phyloP scores from a whole-genome alignment of 2,113 vertebrate genomes.

The Protobothrops flavoviridis region DNA sequence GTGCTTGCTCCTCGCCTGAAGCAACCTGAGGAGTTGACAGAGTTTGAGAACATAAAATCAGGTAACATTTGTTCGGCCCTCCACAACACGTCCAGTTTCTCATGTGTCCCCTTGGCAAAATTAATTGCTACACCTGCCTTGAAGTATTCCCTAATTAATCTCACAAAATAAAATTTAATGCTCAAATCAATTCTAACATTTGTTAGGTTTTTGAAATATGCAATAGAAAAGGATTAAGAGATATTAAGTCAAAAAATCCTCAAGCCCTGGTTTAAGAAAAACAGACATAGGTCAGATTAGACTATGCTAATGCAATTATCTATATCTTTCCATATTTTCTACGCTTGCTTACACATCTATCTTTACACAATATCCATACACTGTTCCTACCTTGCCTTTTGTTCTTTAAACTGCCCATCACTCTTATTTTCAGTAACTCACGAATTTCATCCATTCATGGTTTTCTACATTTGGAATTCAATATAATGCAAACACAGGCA shows the following conservation, averaged over 20 bases:
- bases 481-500: no score
- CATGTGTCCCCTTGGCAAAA: neutral
- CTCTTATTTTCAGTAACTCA: neutral
- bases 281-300: neutral
- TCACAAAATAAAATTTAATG: neutral
- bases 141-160: neutral
- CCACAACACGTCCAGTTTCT: neutral
- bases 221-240: neutral
- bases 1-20: neutral
- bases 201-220: neutral
- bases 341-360: neutral
- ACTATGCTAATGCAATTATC: neutral
- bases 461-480: neutral
- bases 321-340: neutral
- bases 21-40: neutral
- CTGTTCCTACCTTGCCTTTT: neutral
- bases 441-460: neutral
- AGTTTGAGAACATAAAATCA: neutral
- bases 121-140: neutral
- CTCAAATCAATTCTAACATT: conserved; percentile 4
- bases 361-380: neutral
- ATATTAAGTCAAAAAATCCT: neutral
- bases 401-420: neutral
- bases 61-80: neutral
- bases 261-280: neutral